phyloP scores from a whole-genome alignment of 2,113 vertebrate genomes.

The Empidonax alnorum region DNA sequence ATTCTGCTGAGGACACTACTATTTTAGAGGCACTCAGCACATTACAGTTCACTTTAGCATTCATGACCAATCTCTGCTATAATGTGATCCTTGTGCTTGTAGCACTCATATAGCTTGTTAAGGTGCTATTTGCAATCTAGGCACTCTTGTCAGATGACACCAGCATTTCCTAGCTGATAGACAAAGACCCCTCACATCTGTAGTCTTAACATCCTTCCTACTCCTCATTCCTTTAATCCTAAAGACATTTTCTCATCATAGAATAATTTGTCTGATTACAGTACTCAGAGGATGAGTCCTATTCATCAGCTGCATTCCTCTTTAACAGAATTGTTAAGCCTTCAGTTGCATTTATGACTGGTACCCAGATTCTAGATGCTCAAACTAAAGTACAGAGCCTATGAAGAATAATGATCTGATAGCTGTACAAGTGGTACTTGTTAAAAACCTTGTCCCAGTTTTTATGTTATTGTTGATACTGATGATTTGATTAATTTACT shows the following conservation, averaged over 20 bases:
- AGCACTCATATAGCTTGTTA: neutral
- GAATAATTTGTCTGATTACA: constrained; percentile 55
- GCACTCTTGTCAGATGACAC: neutral
- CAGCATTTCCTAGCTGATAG: neutral
- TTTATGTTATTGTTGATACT: neutral
- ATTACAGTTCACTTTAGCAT: neutral
- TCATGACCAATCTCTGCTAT: neutral
- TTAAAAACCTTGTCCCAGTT: neutral
- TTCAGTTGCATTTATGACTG: neutral
- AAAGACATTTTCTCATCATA: constrained; percentile 2
- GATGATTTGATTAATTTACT: neutral
- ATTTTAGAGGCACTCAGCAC: neutral
- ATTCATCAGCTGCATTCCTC: constrained; percentile 25
- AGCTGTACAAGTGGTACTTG: neutral
- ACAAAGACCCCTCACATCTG: constrained; percentile 13
- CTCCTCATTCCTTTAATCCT: constrained; percentile 16
- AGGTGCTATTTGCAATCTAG: neutral
- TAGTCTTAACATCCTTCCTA: constrained; percentile 4
- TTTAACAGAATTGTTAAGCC: neutral
- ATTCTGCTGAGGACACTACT: neutral
- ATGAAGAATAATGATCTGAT: neutral
- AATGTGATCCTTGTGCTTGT: neutral
- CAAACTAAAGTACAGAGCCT: neutral
- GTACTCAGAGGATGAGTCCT: constrained; percentile 33
- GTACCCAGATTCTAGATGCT: neutral